A percentile compares a stretch with the other conserved stretches of the same genome.
Conservation (phyloP, 2,888 invertebrate genomes). For the Polydesmus complanatus region DNA sequence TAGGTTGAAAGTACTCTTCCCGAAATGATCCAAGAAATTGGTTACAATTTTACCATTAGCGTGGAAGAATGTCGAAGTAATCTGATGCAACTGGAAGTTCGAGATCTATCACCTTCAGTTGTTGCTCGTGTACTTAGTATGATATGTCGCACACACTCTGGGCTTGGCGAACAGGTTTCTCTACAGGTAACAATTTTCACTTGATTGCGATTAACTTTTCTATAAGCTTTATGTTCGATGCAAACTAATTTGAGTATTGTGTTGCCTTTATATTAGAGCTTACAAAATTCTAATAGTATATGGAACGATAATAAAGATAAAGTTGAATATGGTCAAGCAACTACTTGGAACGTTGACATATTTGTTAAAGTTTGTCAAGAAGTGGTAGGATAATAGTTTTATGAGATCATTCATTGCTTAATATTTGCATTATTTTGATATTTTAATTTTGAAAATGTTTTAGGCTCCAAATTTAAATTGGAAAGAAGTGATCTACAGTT, state of each 20-base stretch:
- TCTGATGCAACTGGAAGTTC: slow-evolving; percentile 60
- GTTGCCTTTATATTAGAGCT: slow-evolving; percentile 12
- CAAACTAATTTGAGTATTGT: not conserved
- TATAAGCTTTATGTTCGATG: not conserved
- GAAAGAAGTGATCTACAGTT: slow-evolving; percentile 79
- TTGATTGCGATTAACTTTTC: not conserved
- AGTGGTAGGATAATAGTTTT: slow-evolving; percentile 40
- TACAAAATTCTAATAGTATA: slow-evolving; percentile 22
- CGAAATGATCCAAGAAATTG: slow-evolving; percentile 81
- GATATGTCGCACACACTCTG: slow-evolving; percentile 71
- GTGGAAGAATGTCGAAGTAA: slow-evolving; percentile 77
- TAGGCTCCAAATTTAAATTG: slow-evolving; percentile 62
- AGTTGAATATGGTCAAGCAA: slow-evolving; percentile 32
- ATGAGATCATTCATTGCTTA: not conserved
- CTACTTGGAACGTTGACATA: slow-evolving; percentile 82
- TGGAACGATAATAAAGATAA: slow-evolving; percentile 31
- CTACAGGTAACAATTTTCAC: slow-evolving; percentile 20
- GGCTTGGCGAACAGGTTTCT: slow-evolving; percentile 45
- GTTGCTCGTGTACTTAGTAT: slow-evolving; percentile 72
- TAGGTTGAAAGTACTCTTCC: slow-evolving; percentile 40
- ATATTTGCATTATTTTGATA: not conserved
- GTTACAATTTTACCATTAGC: slow-evolving; percentile 68
- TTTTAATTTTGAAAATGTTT: slow-evolving; percentile 15
- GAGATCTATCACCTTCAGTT: slow-evolving; percentile 62
- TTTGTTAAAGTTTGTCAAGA: slow-evolving; percentile 87